These are phyloP conservation scores for Latrodectus geometricus DNA, from an alignment of 1,140 invertebrate genomes.

Conservation along the genomic window DNA sequence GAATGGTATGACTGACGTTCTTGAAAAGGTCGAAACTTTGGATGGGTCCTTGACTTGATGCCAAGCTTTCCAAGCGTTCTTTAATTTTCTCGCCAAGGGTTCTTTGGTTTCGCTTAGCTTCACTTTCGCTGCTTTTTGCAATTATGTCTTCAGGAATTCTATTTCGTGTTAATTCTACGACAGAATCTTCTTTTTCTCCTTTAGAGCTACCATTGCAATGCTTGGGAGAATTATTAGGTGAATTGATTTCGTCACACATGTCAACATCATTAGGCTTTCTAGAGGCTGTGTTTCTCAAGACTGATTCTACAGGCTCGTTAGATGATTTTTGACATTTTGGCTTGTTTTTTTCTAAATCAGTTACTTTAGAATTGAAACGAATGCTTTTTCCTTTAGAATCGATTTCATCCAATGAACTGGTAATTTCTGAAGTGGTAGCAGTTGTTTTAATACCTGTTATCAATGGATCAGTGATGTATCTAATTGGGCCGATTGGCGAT, in stretches of 20 bases:
- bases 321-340: neutral
- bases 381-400: constrained; percentile 30
- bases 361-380: constrained; percentile 32
- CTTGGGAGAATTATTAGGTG: neutral
- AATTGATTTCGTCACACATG: neutral
- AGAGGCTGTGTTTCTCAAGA: constrained; percentile 2
- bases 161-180: neutral
- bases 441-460: constrained; percentile 30
- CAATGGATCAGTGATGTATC: constrained; percentile 41
- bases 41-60: constrained; percentile 35
- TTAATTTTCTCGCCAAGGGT: constrained; percentile 23
- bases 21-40: constrained; percentile 43
- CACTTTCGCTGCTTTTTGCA: constrained; percentile 11
- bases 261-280: neutral
- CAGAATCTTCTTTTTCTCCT: neutral
- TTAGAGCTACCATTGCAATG: neutral
- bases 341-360: neutral
- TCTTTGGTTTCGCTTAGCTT: neutral
- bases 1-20: constrained; percentile 23
- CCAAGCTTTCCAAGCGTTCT: constrained; percentile 40
- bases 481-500: constrained; percentile 35
- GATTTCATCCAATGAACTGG: neutral
- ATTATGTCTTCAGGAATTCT: neutral
- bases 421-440: neutral
- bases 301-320: constrained; percentile 9